Conservation (phyloP, 2,113 vertebrate species). For the Coracopsis vasa region DNA sequence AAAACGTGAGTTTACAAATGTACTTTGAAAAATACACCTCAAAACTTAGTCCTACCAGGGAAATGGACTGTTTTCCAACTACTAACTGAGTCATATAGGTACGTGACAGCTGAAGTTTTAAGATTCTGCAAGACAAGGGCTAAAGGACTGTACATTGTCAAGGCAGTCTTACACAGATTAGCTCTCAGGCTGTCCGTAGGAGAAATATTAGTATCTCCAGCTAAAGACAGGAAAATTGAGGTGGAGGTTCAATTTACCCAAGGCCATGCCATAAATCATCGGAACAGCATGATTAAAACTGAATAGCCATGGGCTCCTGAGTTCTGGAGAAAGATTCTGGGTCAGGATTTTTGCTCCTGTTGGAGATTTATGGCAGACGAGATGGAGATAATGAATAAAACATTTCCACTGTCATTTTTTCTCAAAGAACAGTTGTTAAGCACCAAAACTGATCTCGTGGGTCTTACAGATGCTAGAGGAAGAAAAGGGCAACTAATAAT, state of each 20-base stretch:
- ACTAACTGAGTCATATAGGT: not conserved
- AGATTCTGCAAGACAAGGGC: not conserved
- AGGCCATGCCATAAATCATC: conserved; percentile 29
- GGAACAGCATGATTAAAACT: not conserved
- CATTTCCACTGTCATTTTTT: not conserved
- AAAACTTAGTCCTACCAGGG: not conserved
- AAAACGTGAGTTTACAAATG: not conserved
- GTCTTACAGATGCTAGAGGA: not conserved
- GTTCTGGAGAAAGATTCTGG: not conserved
- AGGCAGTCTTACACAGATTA: not conserved
- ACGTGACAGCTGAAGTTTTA: not conserved
- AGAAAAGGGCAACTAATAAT: conserved; percentile 7
- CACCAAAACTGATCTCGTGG: not conserved
- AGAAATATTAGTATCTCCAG: not conserved
- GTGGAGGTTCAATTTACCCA: conserved; percentile 6
- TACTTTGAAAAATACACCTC: not conserved
- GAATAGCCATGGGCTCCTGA: not conserved
- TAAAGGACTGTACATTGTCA: conserved; percentile 19
- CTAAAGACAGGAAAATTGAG: conserved; percentile 14
- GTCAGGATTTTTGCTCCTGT: conserved; percentile 9
- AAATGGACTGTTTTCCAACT: not conserved
- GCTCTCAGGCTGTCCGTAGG: not conserved
- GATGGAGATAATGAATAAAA: conserved; percentile 39
- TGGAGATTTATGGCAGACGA: conserved; percentile 29
- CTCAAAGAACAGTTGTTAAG: not conserved